Evolutionary conservation across 1,140 invertebrate species (phyloP).

Genomic region (Palaemon carinicauda): DNA sequence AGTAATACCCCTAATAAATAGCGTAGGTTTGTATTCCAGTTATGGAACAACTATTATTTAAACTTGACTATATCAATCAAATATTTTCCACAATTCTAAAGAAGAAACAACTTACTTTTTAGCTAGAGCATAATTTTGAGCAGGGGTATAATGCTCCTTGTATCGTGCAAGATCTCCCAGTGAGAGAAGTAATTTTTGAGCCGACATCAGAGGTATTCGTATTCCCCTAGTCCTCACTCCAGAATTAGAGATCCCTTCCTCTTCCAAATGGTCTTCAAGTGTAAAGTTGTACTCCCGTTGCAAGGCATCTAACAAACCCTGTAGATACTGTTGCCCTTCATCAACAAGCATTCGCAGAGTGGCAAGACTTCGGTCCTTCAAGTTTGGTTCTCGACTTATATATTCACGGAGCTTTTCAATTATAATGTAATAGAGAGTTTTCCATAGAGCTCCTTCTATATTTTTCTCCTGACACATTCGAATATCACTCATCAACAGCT

Average conservation of each 20-base stretch:
- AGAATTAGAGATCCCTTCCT: constrained; percentile 63
- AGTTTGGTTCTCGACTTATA: constrained; percentile 68
- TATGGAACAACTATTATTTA: too few species aligned
- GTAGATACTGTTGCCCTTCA: constrained; percentile 67
- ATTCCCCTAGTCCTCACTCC: constrained; percentile 74
- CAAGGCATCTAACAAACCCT: constrained; percentile 77
- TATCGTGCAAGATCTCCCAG: constrained; percentile 92
- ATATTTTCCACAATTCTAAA: background rate
- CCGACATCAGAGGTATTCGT: constrained; percentile 75
- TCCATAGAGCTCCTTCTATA: constrained; percentile 91
- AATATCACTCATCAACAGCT: constrained; percentile 80
- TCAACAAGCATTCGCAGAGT: constrained; percentile 79
- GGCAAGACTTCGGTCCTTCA: constrained; percentile 73
- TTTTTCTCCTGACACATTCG: constrained; percentile 89
- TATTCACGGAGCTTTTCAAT: constrained; percentile 82
- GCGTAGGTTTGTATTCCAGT: too few species aligned
- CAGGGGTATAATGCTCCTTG: constrained; percentile 81
- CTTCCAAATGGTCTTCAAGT: constrained; percentile 72
- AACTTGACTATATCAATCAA: too few species aligned
- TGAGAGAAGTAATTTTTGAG: constrained; percentile 87
- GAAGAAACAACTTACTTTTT: constrained; percentile 43
- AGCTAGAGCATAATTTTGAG: constrained; percentile 71
- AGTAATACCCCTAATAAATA: too few species aligned
- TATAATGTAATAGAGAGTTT: constrained; percentile 88
- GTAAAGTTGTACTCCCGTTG: constrained; percentile 80